A percentile compares a stretch with the other conserved stretches of the same genome.
These are phyloP conservation scores for Helicolenus hilgendorfi DNA, from an alignment of 2,797 vertebrate species.

Conservation along the genomic window DNA sequence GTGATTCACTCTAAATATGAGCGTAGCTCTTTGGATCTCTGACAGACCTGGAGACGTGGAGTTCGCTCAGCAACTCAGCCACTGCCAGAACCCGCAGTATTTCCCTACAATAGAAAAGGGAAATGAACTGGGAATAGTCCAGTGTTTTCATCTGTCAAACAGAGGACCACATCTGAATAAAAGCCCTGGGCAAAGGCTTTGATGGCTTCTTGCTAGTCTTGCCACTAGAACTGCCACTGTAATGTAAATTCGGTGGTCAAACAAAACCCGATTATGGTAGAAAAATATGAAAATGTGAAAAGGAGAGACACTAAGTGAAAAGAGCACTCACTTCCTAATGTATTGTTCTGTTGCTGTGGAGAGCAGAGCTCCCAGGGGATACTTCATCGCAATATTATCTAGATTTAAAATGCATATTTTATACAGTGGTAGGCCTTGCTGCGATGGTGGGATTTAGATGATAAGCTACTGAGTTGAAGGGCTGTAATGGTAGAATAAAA, in stretches of 20 bases:
- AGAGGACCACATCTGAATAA: slow-evolving; percentile 54
- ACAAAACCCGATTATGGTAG: slow-evolving; percentile 6
- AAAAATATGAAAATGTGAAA: slow-evolving; percentile 65
- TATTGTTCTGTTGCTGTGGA: slow-evolving; percentile 30
- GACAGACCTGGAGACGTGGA: slow-evolving; percentile 47
- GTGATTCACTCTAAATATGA: not conserved
- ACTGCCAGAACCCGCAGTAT: slow-evolving; percentile 35
- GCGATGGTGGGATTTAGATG: slow-evolving; percentile 5
- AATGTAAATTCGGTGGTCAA: slow-evolving; percentile 68
- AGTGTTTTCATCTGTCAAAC: slow-evolving; percentile 70
- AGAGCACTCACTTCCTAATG: not conserved
- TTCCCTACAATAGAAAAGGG: slow-evolving; percentile 54
- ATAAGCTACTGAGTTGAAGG: slow-evolving; percentile 16
- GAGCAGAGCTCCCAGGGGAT: not conserved
- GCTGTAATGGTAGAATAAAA: slow-evolving; percentile 16
- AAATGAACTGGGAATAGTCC: slow-evolving; percentile 51
- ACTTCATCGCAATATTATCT: slow-evolving; percentile 20
- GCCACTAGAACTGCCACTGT: slow-evolving; percentile 55
- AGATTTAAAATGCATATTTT: slow-evolving; percentile 41
- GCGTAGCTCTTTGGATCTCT: not conserved
- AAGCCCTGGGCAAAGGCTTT: slow-evolving; percentile 48
- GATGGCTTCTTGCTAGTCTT: slow-evolving; percentile 64
- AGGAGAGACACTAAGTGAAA: slow-evolving; percentile 35
- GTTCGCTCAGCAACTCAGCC: slow-evolving; percentile 19
- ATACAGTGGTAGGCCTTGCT: not conserved